phyloP scores from a whole-genome alignment of 2,113 vertebrate species.

The Gnathochromis pfefferi region DNA sequence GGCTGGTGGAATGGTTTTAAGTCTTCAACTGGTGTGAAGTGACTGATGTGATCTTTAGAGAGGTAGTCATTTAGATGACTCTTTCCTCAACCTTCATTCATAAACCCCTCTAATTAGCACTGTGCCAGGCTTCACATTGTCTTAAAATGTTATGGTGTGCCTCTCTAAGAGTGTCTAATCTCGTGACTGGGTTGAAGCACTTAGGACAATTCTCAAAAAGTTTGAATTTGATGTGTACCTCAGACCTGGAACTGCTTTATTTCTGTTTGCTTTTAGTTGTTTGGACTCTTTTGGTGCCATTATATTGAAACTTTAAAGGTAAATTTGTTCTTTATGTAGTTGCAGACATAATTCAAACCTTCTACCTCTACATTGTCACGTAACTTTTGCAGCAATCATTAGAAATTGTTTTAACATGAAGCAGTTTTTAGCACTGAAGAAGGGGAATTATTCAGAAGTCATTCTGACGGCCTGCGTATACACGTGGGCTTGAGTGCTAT shows the following conservation, averaged over 20 bases:
- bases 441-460: not conserved
- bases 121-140: conserved; percentile 30
- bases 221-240: conserved; percentile 42
- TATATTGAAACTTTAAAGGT: conserved; percentile 58
- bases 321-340: conserved; percentile 55
- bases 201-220: conserved; percentile 49
- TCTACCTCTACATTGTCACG: conserved; percentile 59
- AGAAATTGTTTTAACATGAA: conserved; percentile 42
- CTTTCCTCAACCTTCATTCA: conserved; percentile 27
- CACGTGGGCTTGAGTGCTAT: not conserved
- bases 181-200: conserved; percentile 60
- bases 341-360: conserved; percentile 49
- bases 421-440: conserved; percentile 34
- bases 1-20: not conserved
- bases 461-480: conserved; percentile 11
- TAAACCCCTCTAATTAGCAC: not conserved
- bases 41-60: not conserved
- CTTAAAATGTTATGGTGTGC: conserved; percentile 66
- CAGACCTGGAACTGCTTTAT: conserved; percentile 28
- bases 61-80: not conserved
- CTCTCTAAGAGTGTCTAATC: conserved; percentile 54
- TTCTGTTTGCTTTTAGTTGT: conserved; percentile 42
- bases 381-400: conserved; percentile 41
- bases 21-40: not conserved
- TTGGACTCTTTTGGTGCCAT: conserved; percentile 50